Evolutionary conservation across 1,140 invertebrate genomes (phyloP), one percentile per base, ranked within the genome.

Genomic region (Pinna nobilis): DNA sequence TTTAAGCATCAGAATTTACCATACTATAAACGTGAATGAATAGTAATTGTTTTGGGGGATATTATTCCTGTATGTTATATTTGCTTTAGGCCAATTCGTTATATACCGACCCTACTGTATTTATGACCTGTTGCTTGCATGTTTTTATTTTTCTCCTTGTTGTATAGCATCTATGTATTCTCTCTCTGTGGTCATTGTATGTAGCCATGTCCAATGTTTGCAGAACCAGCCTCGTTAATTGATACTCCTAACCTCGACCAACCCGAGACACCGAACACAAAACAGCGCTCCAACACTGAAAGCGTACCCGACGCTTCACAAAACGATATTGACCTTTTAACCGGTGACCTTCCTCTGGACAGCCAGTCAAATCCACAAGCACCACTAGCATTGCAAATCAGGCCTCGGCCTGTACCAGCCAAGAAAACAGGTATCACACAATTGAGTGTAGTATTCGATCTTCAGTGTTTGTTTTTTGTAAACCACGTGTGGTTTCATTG

Each of bases 381-480:
- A 74, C 75, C 47, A 35, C 70, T 77, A 59, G 70, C 80, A 35
- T 65, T 82, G 30, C 77, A 81, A 41, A 77, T 78, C 25, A 65
- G 82, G 53, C 82, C 82, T 4, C 66, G 82, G 57, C 82, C 82
- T 33, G 76, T 82, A 25, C 79, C 82, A 49, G 76, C 82, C 33
- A 84, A 84, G 73, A 84, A 83, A 77, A 49, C 70, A 18, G 71
- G 44, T n/a, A n/a, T 51, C 51, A 72, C 76, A n/a, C n/a, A n/a
- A n/a, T n/a, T n/a, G n/a, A n/a, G n/a, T n/a, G n/a, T n/a, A n/a
- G n/a, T n/a, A n/a, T n/a, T n/a, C n/a, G n/a, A n/a, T n/a, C n/a
- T n/a, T n/a, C n/a, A n/a, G n/a, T n/a, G n/a, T n/a, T n/a, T n/a
- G n/a, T n/a, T n/a, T n/a, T n/a, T n/a, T n/a, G n/a, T n/a, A n/a